These are phyloP conservation scores for Acanthurus leucopareius DNA, from an alignment of 2,797 vertebrate genomes.

Conservation along the genomic window DNA sequence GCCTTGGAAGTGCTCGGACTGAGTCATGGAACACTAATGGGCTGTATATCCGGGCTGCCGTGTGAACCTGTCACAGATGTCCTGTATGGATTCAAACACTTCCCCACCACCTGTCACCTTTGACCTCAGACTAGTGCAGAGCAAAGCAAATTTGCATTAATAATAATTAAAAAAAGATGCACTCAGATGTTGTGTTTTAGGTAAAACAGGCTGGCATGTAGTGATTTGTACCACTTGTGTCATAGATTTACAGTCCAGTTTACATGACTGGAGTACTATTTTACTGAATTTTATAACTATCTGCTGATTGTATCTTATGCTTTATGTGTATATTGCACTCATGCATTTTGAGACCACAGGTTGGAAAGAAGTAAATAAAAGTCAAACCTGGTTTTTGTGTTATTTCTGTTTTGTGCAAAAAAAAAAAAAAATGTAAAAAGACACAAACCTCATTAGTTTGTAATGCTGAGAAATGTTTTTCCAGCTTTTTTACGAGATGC, in stretches of 20 bases:
- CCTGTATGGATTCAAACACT: conserved; percentile 27
- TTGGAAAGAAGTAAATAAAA: conserved; percentile 65
- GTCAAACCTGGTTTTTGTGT: conserved; percentile 24
- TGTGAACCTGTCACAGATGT: conserved; percentile 38
- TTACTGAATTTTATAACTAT: conserved; percentile 84
- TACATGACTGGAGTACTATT: conserved; percentile 80
- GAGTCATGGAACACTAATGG: conserved; percentile 13
- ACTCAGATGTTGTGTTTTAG: conserved; percentile 42
- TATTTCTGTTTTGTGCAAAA: conserved; percentile 15
- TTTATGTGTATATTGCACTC: conserved; percentile 68
- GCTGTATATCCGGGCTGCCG: too few species aligned
- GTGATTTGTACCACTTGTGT: conserved; percentile 71
- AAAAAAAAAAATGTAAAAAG: too few species aligned
- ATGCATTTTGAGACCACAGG: conserved; percentile 70
- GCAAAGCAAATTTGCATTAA: conserved; percentile 50
- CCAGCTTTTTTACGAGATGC: background rate
- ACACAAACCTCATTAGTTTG: too few species aligned
- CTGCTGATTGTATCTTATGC: conserved; percentile 74
- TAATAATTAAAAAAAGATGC: conserved; percentile 7
- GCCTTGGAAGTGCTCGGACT: background rate
- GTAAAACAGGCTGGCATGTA: conserved; percentile 62
- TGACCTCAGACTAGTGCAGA: conserved; percentile 72
- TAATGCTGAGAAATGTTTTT: background rate
- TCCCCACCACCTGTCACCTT: conserved; percentile 41
- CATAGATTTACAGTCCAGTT: conserved; percentile 65